Evolutionary conservation across 1,140 invertebrate genomes (phyloP).

Genomic region (Thaumetopoea pityocampa): DNA sequence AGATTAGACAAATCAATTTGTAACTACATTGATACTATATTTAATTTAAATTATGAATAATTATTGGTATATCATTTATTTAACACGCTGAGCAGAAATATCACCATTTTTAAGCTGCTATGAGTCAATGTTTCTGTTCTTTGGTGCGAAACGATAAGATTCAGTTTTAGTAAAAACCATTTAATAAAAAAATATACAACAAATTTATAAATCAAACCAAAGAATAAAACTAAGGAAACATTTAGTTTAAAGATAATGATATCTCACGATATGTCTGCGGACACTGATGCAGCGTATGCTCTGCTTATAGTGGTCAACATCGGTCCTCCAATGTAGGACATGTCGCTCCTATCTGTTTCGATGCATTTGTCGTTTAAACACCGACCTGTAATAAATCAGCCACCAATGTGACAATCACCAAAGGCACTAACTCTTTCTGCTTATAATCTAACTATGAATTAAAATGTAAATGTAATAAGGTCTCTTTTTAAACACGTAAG

Average conservation of each 20-base stretch:
- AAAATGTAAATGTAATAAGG: constrained; percentile 24
- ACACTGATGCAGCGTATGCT: constrained; percentile 36
- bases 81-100: too few species aligned
- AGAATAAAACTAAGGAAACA: background rate
- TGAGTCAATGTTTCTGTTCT: too few species aligned
- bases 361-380: constrained; percentile 76
- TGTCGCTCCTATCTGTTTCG: constrained; percentile 74
- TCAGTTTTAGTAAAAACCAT: too few species aligned
- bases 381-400: constrained; percentile 75
- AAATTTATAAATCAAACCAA: too few species aligned
- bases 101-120: too few species aligned
- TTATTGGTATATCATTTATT: too few species aligned
- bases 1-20: too few species aligned
- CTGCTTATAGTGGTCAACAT: constrained; percentile 55
- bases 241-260: constrained; percentile 12
- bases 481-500: constrained; percentile 16
- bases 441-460: background rate
- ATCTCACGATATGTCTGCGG: constrained; percentile 39
- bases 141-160: too few species aligned
- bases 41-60: too few species aligned
- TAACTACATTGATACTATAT: too few species aligned
- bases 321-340: constrained; percentile 70
- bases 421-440: constrained; percentile 30
- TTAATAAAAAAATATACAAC: too few species aligned
- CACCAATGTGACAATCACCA: constrained; percentile 19